Evolutionary conservation across 2,888 invertebrate species (phyloP).

Genomic region (Pyrgus malvae): DNA sequence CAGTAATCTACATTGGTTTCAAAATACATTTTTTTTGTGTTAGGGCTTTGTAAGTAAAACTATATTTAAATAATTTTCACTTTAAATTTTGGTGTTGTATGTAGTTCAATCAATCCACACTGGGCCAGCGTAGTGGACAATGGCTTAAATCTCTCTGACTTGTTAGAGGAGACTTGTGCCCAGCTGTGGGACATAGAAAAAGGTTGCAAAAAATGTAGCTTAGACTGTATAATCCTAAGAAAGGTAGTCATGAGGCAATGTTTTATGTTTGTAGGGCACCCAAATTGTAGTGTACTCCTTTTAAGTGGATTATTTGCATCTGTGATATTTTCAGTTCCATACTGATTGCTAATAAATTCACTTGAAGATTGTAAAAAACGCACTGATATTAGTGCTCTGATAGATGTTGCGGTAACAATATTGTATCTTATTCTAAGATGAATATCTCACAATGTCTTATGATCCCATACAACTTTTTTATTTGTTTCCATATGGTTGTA

Average conservation of each 20-base stretch:
- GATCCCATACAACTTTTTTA: conserved; percentile 57
- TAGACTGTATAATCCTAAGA: conserved; percentile 13
- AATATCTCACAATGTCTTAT: conserved; percentile 26
- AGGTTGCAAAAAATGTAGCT: neutral
- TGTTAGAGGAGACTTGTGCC: too few relatives aligned
- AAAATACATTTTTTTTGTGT: too few relatives aligned
- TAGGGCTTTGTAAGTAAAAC: too few relatives aligned
- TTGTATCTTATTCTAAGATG: conserved; percentile 16
- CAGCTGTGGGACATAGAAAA: too few relatives aligned
- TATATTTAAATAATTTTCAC: too few relatives aligned
- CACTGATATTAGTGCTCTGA: neutral
- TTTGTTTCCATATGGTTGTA: conserved; percentile 67
- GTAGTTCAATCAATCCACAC: too few relatives aligned
- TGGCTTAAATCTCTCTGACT: too few relatives aligned
- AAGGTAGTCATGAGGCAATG: neutral
- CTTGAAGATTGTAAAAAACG: conserved; percentile 43
- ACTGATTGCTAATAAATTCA: conserved; percentile 66
- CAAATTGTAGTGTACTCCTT: conserved; percentile 30
- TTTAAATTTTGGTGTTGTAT: too few relatives aligned
- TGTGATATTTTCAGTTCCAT: conserved; percentile 76
- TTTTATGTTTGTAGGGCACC: neutral
- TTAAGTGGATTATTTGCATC: conserved; percentile 62
- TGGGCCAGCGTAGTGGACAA: too few relatives aligned
- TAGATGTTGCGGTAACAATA: neutral
- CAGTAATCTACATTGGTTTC: too few relatives aligned